Percentiles rank a stretch among this genome's conserved stretches.
These are phyloP conservation scores for Prenolepis imparis DNA, from an alignment of 2,888 invertebrate genomes.

Conservation along the genomic window DNA sequence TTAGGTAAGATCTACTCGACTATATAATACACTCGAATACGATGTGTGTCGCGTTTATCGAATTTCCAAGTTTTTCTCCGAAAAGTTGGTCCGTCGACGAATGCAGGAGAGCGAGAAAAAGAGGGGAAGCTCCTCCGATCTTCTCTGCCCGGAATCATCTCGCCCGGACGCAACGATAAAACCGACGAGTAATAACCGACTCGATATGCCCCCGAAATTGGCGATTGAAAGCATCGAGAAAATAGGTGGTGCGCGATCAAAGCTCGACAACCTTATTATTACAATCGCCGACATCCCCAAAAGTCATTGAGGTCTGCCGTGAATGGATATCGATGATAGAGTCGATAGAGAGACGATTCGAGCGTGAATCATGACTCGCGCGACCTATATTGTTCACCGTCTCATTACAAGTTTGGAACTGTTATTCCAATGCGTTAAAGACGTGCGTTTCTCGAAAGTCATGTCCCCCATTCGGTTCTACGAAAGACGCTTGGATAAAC, in stretches of 20 bases:
- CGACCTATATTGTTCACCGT: not conserved
- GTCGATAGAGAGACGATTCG: not conserved
- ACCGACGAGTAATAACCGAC: slow-evolving; percentile 3
- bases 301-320: not conserved
- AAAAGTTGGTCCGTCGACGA: slow-evolving; percentile 12
- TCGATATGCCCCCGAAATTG: slow-evolving; percentile 17
- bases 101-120: not conserved
- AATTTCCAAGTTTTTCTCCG: slow-evolving; percentile 25
- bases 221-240: slow-evolving; percentile 24
- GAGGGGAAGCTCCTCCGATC: not conserved
- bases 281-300: not conserved
- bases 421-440: not conserved
- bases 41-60: slow-evolving; percentile 47
- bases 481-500: slow-evolving; percentile 25
- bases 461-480: not conserved
- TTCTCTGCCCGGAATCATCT: not conserved
- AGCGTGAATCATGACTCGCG: not conserved
- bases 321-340: not conserved
- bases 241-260: slow-evolving; percentile 22
- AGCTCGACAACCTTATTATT: slow-evolving; percentile 31
- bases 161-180: slow-evolving; percentile 26
- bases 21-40: slow-evolving; percentile 36
- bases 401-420: not conserved
- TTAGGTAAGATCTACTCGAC: not conserved
- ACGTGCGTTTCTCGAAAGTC: not conserved